Evolutionary conservation across 1,140 invertebrate species (phyloP).

Genomic region (Diploscapter pachys): DNA sequence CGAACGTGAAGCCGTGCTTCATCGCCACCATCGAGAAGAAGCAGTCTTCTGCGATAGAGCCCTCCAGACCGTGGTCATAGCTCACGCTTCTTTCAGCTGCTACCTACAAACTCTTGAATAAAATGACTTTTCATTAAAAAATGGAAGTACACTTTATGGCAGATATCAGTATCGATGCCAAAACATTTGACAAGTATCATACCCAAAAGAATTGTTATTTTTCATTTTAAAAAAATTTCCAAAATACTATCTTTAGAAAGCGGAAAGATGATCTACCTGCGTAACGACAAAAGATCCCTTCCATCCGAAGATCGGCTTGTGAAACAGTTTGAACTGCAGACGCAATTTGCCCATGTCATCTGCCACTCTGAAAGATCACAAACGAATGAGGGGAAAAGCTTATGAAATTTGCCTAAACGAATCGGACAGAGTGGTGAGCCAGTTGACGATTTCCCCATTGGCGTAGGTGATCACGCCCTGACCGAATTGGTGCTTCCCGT

Average conservation of each 20-base stretch:
- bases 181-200: too few species aligned
- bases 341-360: conserved; percentile 88
- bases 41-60: conserved; percentile 94
- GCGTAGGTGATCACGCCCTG: conserved; percentile 97
- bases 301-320: conserved; percentile 93
- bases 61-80: conserved; percentile 90
- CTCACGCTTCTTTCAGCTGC: conserved; percentile 82
- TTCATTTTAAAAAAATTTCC: too few species aligned
- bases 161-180: too few species aligned
- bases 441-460: conserved; percentile 82
- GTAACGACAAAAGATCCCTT: conserved; percentile 91
- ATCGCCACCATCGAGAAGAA: conserved; percentile 88
- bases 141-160: too few species aligned
- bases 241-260: conserved; percentile 10
- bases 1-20: conserved; percentile 68
- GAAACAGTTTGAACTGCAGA: conserved; percentile 85
- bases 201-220: too few species aligned
- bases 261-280: conserved; percentile 62
- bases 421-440: conserved; percentile 92
- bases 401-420: conserved; percentile 70
- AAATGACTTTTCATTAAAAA: too few species aligned
- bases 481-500: conserved; percentile 91
- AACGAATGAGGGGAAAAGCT: neutral
- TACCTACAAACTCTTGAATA: conserved; percentile 64
- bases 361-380: conserved; percentile 67